Evolutionary conservation across 2,797 vertebrate species (phyloP), one percentile per base, ranked within the genome.

Genomic region (Crax fasciolata): DNA sequence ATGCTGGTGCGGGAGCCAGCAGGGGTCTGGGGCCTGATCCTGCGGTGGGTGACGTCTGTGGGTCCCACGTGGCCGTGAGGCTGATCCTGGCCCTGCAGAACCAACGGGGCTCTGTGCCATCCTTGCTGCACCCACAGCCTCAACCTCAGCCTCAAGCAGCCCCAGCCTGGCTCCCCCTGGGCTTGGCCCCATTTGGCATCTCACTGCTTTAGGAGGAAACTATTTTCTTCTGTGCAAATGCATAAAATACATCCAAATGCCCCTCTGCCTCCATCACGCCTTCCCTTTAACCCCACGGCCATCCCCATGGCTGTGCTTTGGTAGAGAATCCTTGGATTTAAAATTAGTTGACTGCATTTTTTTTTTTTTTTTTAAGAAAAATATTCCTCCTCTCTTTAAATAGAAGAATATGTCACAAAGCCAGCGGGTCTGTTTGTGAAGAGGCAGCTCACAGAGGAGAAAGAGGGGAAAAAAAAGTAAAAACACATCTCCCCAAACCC

Each of bases 361-460:
- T 35, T 35, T 35, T 35, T 35, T 94, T 90, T 72, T 79, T 88
- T 70, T 89, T 93, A 84, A 92, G 88, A 80, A 93, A 93, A 94
- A 80, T 23, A 93, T 92, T 76, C 83, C 78, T 90, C 39, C 63
- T 30, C 61, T 95, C 85, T 87, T 89, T 79, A 88, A 89, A 91
- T 74, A 82, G 92, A 87, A 78, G 61, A 58, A 77, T 51, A 75
- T 88, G 92, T 76, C 95, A 70, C 74, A 76, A 67, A 90, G 89
- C 90, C 67, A 5, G 65, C 70, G 91, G 82, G 90, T 86, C 66
- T 4, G 7, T 78, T 38, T 0, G 10, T 77, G 39, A 27, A 30
- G 79, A 77, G 66, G 57, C 52, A 52, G 76, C 63, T 89, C 24
- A 10, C 46, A 57, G 49, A 65, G 48, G 55, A 86, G 85, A 88